phyloP scores from a whole-genome alignment of 1,140 invertebrate genomes.

The Drosophila obscura region DNA sequence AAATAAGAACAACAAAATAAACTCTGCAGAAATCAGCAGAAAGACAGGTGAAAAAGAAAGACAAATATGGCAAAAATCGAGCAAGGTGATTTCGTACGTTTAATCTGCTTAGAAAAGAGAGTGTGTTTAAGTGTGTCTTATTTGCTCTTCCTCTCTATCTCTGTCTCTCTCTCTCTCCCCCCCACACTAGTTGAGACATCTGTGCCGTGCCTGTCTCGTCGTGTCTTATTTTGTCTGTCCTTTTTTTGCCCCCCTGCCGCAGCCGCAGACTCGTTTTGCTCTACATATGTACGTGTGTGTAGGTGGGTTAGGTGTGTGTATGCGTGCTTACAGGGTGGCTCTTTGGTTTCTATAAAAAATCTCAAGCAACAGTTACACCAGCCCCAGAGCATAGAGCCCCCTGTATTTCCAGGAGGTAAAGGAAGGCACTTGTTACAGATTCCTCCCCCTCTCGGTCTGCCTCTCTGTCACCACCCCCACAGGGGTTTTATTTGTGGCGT shows the following conservation, averaged over 20 bases:
- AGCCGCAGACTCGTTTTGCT: slow-evolving; percentile 38
- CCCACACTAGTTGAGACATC: slow-evolving; percentile 26
- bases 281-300: slow-evolving; percentile 12
- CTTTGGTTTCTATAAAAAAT: neutral
- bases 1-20: slow-evolving; percentile 16
- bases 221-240: slow-evolving; percentile 7
- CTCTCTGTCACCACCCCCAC: slow-evolving; percentile 7
- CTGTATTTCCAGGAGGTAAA: slow-evolving; percentile 25
- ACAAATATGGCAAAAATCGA: slow-evolving; percentile 14
- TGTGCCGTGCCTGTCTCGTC: slow-evolving; percentile 36
- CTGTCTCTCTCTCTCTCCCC: neutral
- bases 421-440: slow-evolving; percentile 70
- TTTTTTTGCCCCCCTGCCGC: slow-evolving; percentile 33
- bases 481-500: slow-evolving; percentile 35
- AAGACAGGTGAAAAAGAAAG: slow-evolving; percentile 3
- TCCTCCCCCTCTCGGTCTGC: slow-evolving; percentile 13
- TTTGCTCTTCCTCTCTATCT: slow-evolving; percentile 12
- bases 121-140: slow-evolving; percentile 21
- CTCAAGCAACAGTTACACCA: too few relatives aligned
- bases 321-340: slow-evolving; percentile 17
- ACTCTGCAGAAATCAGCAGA: slow-evolving; percentile 27
- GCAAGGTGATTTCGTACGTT: slow-evolving; percentile 25
- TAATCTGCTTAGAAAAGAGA: slow-evolving; percentile 13
- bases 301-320: slow-evolving; percentile 14
- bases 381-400: slow-evolving; percentile 1